Conservation (phyloP, 2,113 vertebrate species). For the Azemiops feae region DNA sequence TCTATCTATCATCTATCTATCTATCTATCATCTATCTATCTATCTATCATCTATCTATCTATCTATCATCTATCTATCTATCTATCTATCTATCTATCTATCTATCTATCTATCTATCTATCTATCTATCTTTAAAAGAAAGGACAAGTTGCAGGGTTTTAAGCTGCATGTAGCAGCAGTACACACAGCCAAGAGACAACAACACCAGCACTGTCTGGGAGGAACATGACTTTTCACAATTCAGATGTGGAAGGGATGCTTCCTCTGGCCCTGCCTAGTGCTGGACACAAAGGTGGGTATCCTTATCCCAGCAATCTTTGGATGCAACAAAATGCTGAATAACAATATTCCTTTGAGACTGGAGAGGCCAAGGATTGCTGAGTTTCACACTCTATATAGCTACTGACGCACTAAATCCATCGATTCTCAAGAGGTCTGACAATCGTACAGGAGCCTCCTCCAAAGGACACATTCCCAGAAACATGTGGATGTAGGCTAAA, state of each 20-base stretch:
- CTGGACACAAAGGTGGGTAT: not conserved
- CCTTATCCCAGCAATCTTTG: not conserved
- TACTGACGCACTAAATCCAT: not conserved
- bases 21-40: no score
- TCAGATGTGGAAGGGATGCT: rapidly evolving
- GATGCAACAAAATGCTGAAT: not conserved
- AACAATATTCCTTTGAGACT: not conserved
- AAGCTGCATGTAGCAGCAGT: not conserved
- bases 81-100: no score
- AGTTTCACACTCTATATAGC: not conserved
- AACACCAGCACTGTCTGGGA: constrained; percentile 15
- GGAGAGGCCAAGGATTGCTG: not conserved
- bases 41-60: no score
- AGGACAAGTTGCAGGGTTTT: not conserved
- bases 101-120: no score
- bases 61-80: no score
- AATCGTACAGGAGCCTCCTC: not conserved
- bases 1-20: no score
- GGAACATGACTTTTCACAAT: constrained; percentile 30
- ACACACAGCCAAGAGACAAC: not conserved
- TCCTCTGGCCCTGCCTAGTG: not conserved
- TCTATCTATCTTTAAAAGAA: no score
- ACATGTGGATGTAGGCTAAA: not conserved
- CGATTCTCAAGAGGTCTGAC: not conserved
- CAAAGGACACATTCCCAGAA: not conserved